Percentiles rank a stretch among this genome's conserved stretches.
These are phyloP conservation scores for Sacculina carcini DNA, from an alignment of 2,888 invertebrate species.

Conservation along the genomic window DNA sequence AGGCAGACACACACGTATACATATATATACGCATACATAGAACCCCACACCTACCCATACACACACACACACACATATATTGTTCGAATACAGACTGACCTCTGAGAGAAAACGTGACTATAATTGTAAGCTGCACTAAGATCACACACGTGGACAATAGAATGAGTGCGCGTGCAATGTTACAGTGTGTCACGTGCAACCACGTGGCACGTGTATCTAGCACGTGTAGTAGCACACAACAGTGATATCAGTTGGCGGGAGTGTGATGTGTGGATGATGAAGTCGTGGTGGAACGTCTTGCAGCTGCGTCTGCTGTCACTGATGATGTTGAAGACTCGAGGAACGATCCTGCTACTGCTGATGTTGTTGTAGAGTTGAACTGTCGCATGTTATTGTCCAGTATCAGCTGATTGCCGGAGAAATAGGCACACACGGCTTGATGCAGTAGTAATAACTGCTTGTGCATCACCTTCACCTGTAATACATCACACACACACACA, in stretches of 20 bases:
- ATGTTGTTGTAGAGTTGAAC: constrained; percentile 73
- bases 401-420: constrained; percentile 80
- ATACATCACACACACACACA: constrained; percentile 6
- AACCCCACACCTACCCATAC: no score
- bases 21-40: no score
- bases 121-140: background rate
- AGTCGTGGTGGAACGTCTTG: no score
- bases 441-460: constrained; percentile 85
- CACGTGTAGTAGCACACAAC: no score
- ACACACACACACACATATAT: no score
- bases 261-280: no score
- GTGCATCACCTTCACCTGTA: constrained; percentile 94
- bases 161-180: no score
- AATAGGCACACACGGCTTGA: constrained; percentile 88
- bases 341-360: constrained; percentile 50
- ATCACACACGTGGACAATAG: background rate
- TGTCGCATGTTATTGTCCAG: constrained; percentile 79
- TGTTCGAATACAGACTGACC: background rate
- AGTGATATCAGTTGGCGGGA: no score
- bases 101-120: background rate
- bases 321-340: constrained; percentile 40
- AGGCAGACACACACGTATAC: no score
- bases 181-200: no score
- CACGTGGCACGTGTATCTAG: no score
- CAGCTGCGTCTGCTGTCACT: no score